Conservation (phyloP, 2,888 invertebrate species). For the Nomada lathburiana region DNA sequence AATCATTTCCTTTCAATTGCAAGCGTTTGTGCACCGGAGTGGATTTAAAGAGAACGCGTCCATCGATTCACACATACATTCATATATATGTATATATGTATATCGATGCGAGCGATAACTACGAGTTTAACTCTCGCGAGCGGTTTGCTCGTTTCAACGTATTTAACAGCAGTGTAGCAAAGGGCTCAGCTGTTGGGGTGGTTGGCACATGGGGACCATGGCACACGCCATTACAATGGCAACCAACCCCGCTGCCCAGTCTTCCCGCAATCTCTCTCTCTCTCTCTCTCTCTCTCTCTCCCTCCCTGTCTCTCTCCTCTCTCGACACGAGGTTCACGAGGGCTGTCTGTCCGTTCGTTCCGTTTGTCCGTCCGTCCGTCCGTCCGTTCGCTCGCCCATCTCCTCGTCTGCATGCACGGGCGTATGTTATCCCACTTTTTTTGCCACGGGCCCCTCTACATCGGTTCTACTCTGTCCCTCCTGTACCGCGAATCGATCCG, state of each 20-base stretch:
- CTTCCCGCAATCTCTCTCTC: slow-evolving; percentile 60
- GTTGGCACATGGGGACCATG: slow-evolving; percentile 76
- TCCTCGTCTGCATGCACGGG: slow-evolving; percentile 69
- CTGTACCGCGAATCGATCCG: slow-evolving; percentile 71
- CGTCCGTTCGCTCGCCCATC: slow-evolving; percentile 65
- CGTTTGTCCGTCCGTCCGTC: slow-evolving; percentile 63
- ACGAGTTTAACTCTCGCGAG: slow-evolving; percentile 74
- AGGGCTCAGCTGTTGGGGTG: slow-evolving; percentile 74
- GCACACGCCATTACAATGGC: slow-evolving; percentile 78
- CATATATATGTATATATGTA: slow-evolving; percentile 26
- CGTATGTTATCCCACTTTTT: slow-evolving; percentile 77
- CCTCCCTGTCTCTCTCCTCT: slow-evolving; percentile 63
- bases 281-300: slow-evolving; percentile 52
- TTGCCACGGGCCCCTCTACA: slow-evolving; percentile 72
- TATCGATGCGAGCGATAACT: slow-evolving; percentile 75
- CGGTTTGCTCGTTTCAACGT: slow-evolving; percentile 72
- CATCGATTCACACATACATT: slow-evolving; percentile 61
- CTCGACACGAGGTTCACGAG: slow-evolving; percentile 73
- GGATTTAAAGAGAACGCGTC: slow-evolving; percentile 72
- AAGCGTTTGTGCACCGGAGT: slow-evolving; percentile 61
- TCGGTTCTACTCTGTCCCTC: slow-evolving; percentile 58
- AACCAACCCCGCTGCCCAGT: slow-evolving; percentile 59
- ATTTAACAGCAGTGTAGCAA: slow-evolving; percentile 72
- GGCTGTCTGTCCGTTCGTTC: slow-evolving; percentile 72
- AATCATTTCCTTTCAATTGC: slow-evolving; percentile 72